A percentile compares a stretch with the other conserved stretches of the same genome.
Conservation (phyloP, 2,888 invertebrate species). For the Plagiodera versicolora region DNA sequence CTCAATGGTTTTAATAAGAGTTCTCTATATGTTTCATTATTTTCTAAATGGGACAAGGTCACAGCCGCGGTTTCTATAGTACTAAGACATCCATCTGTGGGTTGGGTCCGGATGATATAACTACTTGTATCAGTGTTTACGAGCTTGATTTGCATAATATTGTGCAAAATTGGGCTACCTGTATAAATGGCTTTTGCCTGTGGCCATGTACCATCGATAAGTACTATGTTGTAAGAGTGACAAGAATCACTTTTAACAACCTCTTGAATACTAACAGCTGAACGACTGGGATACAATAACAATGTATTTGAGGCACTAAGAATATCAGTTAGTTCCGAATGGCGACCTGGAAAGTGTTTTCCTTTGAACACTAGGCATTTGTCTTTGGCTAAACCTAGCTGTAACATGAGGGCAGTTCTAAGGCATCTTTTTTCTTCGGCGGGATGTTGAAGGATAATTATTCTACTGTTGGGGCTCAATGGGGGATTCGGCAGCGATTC, state of each 20-base stretch:
- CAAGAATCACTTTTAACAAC: constrained; percentile 47
- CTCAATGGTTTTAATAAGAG: constrained; percentile 77
- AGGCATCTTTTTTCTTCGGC: constrained; percentile 89
- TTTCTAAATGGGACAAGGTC: constrained; percentile 77
- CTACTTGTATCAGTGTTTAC: constrained; percentile 72
- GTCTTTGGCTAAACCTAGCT: constrained; percentile 70
- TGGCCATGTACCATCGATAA: constrained; percentile 95
- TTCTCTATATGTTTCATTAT: constrained; percentile 64
- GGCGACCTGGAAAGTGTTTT: constrained; percentile 79
- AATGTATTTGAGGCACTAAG: constrained; percentile 69
- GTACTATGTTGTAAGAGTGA: constrained; percentile 67
- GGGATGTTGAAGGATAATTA: constrained; percentile 88
- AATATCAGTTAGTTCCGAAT: constrained; percentile 67
- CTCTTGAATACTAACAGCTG: constrained; percentile 61
- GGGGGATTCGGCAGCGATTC: constrained; percentile 73
- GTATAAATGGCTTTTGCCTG: constrained; percentile 92
- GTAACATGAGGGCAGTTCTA: constrained; percentile 87
- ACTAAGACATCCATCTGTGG: constrained; percentile 87
- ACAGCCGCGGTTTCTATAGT: constrained; percentile 86
- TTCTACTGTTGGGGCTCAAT: constrained; percentile 67
- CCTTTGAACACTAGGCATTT: constrained; percentile 82
- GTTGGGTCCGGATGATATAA: constrained; percentile 92
- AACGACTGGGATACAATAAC: constrained; percentile 78
- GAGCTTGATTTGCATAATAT: constrained; percentile 80
- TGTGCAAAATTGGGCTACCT: constrained; percentile 74